Percentiles rank a stretch among this genome's conserved stretches.
phyloP scores from a whole-genome alignment of 2,113 vertebrate species.

The Origma solitaria region DNA sequence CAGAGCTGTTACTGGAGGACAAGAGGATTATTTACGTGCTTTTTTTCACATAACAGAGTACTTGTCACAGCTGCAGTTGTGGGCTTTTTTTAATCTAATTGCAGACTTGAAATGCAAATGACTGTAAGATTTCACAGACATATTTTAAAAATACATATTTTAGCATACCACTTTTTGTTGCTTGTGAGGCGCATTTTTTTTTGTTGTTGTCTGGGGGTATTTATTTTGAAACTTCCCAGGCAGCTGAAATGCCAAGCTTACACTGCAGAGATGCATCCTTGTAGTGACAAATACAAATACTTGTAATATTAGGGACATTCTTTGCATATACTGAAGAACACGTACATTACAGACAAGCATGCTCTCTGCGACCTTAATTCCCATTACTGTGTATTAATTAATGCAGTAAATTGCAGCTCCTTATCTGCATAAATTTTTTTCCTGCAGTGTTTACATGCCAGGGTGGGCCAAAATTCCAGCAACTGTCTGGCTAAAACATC shows the following conservation, averaged over 20 bases:
- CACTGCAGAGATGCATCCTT: not conserved
- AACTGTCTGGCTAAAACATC: not conserved
- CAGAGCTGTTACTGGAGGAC: not conserved
- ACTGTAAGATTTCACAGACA: conserved; percentile 16
- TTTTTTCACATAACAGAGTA: not conserved
- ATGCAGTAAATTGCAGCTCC: not conserved
- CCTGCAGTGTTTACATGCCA: not conserved
- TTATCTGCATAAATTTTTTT: not conserved
- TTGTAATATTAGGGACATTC: not conserved
- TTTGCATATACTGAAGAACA: not conserved
- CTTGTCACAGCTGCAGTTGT: conserved; percentile 27
- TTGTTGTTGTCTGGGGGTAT: not conserved
- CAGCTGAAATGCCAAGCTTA: not conserved
- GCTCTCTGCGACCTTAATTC: not conserved
- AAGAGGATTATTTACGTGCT: conserved; percentile 28
- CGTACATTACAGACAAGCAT: not conserved
- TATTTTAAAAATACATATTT: conserved; percentile 38
- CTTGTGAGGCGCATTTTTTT: not conserved
- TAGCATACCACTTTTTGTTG: not conserved
- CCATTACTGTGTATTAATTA: not conserved
- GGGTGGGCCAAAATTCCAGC: not conserved
- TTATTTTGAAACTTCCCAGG: not conserved
- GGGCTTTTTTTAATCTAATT: conserved; percentile 36
- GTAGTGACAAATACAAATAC: not conserved
- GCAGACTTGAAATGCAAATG: conserved; percentile 35